Percentiles rank a stretch among this genome's conserved stretches.
Conservation (phyloP, 35 echinoderm and acorn worm species). For the Eucidaris tribuloides region DNA sequence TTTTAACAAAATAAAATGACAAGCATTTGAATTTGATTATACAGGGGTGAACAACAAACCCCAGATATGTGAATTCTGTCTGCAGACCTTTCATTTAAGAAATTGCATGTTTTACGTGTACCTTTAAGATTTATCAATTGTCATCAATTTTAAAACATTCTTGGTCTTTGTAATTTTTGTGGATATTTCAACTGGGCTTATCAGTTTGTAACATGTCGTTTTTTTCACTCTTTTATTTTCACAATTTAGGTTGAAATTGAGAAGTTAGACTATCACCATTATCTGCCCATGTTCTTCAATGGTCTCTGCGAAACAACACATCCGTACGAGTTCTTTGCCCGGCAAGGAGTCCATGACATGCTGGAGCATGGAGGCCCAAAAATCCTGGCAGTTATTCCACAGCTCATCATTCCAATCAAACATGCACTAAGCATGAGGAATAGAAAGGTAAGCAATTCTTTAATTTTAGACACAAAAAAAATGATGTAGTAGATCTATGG, state of each 20-base stretch:
- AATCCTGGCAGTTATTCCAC: conserved; percentile 91
- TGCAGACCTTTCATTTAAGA: too few relatives aligned
- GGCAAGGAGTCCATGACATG: conserved; percentile 99
- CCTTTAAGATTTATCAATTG: not conserved
- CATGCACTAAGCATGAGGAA: conserved; percentile 69
- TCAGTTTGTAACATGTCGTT: not conserved
- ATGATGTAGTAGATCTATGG: too few relatives aligned
- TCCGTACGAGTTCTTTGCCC: conserved; percentile 93
- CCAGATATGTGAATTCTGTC: too few relatives aligned
- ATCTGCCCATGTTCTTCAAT: conserved; percentile 98
- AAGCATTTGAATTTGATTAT: too few relatives aligned
- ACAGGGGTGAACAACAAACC: too few relatives aligned
- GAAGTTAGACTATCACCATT: conserved; percentile 98
- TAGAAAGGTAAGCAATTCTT: conserved; percentile 46
- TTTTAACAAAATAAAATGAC: too few relatives aligned
- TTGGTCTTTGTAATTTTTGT: not conserved
- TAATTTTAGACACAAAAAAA: too few relatives aligned
- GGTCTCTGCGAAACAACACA: conserved; percentile 90
- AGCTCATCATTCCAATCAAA: conserved; percentile 98
- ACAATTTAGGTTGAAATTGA: conserved; percentile 86
- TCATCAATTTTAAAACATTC: not conserved
- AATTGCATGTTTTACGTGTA: not conserved
- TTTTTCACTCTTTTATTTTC: not conserved
- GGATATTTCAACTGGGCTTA: not conserved
- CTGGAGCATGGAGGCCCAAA: conserved; percentile 91